Conservation (phyloP, 2,113 vertebrate species). For the Rhipidura dahli region DNA sequence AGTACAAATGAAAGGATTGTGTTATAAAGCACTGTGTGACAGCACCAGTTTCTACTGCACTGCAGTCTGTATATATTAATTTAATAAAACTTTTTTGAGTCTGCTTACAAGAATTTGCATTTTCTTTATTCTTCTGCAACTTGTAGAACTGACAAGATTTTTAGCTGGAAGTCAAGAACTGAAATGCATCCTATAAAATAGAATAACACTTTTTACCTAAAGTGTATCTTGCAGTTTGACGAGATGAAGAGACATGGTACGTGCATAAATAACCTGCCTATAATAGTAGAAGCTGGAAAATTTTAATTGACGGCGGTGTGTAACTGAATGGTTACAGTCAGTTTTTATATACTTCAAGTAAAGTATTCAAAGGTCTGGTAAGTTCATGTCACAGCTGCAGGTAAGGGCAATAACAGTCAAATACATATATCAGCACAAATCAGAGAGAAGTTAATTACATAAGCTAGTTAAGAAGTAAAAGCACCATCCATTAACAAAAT, state of each 20-base stretch:
- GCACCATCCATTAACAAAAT: neutral
- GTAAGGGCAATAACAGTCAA: neutral
- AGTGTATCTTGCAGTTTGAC: neutral
- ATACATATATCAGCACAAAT: neutral
- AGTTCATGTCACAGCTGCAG: neutral
- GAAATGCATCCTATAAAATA: neutral
- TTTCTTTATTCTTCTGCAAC: neutral
- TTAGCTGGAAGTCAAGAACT: neutral
- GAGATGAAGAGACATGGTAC: neutral
- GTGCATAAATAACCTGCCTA: neutral
- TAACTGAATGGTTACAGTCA: neutral
- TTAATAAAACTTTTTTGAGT: neutral
- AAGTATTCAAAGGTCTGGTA: neutral
- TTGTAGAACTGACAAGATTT: neutral
- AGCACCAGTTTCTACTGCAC: neutral
- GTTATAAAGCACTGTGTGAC: neutral
- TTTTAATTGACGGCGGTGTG: neutral
- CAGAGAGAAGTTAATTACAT: neutral
- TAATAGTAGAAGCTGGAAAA: neutral
- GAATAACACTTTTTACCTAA: neutral
- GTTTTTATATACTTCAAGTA: neutral
- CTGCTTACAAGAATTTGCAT: neutral
- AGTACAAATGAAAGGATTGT: neutral
- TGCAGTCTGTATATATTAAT: neutral
- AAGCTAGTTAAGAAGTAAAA: neutral